A percentile compares a stretch with the other conserved stretches of the same genome.
phyloP scores from a whole-genome alignment of 92 coral and sea anemone species.

The Plumapathes pennacea region DNA sequence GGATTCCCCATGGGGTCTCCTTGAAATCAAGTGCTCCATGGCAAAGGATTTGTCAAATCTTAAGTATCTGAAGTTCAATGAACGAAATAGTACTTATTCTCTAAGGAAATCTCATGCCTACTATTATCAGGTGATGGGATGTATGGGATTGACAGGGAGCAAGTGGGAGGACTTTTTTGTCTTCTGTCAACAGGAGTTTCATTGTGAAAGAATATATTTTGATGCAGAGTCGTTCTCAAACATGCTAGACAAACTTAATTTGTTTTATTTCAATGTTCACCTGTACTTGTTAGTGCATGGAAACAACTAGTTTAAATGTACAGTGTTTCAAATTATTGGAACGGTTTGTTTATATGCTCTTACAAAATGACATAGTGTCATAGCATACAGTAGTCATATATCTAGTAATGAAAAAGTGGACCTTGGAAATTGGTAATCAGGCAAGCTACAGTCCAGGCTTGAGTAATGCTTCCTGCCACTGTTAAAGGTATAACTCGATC shows the following conservation, averaged over 20 bases:
- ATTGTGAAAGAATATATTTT: slow-evolving; percentile 35
- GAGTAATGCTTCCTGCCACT: slow-evolving; percentile 56
- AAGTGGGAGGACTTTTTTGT: slow-evolving; percentile 45
- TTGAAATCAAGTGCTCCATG: slow-evolving; percentile 49
- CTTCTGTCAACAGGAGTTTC: slow-evolving; percentile 27
- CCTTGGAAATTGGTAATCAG: slow-evolving; percentile 45
- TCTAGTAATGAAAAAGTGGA: slow-evolving; percentile 27
- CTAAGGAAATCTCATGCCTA: slow-evolving; percentile 34
- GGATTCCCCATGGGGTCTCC: slow-evolving; percentile 33
- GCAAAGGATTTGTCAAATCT: slow-evolving; percentile 30
- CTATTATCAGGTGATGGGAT: slow-evolving; percentile 53
- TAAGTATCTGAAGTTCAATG: slow-evolving; percentile 15
- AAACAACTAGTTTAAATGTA: neutral
- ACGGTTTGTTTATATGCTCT: neutral
- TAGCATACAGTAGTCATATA: neutral
- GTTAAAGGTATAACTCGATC: slow-evolving; percentile 40
- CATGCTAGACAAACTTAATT: slow-evolving; percentile 7
- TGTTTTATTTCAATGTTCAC: slow-evolving; percentile 16
- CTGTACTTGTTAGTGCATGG: neutral
- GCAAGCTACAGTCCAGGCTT: slow-evolving; percentile 60
- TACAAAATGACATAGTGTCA: neutral
- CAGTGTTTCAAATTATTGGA: neutral
- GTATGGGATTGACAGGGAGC: slow-evolving; percentile 47
- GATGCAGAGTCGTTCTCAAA: slow-evolving; percentile 12
- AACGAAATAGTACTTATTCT: slow-evolving; percentile 16